A percentile compares a stretch with the other conserved stretches of the same genome.
Conservation (phyloP, 2,113 vertebrate genomes). For the Zosterops pallidus region DNA sequence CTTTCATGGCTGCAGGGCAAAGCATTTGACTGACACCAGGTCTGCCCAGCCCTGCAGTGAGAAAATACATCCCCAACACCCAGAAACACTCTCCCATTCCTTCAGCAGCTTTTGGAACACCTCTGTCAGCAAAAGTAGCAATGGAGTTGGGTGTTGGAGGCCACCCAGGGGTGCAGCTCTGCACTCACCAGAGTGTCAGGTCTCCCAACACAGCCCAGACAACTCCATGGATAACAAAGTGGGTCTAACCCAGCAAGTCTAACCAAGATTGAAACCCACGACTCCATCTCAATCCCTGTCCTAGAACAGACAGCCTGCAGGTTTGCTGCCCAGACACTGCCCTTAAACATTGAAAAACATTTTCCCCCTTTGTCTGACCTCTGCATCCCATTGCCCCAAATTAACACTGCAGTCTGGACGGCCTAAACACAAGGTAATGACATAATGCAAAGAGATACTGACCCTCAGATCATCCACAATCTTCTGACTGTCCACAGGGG, state of each 20-base stretch:
- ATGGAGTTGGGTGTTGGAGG: background rate
- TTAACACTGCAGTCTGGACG: background rate
- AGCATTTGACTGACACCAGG: background rate
- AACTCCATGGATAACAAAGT: rapidly evolving
- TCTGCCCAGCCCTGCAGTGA: background rate
- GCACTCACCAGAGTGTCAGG: background rate
- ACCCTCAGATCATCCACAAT: background rate
- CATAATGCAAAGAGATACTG: background rate
- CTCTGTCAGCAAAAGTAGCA: background rate
- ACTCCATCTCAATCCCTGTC: background rate
- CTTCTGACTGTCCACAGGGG: background rate
- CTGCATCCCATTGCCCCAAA: background rate
- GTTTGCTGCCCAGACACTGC: background rate
- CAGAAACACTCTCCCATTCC: background rate
- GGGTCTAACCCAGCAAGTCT: background rate
- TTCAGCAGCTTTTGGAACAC: background rate
- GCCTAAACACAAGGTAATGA: background rate
- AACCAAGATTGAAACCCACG: background rate
- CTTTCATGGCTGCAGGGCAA: background rate
- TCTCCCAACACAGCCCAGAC: background rate
- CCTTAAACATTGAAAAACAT: background rate
- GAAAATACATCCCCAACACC: background rate
- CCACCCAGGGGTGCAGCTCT: background rate
- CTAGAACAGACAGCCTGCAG: background rate
- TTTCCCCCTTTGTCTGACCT: background rate